A percentile compares a stretch with the other conserved stretches of the same genome.
Evolutionary conservation across 2,113 vertebrate genomes (phyloP).

Genomic region (Dicerorhinus sumatrensis): DNA sequence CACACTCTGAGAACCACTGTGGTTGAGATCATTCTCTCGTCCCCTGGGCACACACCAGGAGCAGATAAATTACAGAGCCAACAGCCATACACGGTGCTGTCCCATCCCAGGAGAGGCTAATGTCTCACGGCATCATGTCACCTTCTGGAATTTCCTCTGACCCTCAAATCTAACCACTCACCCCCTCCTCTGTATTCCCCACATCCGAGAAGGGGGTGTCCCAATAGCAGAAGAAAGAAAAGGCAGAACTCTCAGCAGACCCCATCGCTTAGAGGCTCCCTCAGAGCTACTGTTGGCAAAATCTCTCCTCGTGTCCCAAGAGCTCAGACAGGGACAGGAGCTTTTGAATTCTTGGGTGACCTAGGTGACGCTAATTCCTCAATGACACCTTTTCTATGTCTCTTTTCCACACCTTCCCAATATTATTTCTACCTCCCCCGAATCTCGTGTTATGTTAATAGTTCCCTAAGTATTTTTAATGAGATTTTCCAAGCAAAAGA

Average conservation of each 20-base stretch:
- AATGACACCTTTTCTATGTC: neutral
- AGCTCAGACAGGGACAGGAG: neutral
- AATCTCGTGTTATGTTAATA: slow-evolving; percentile 85
- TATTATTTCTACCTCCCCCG: slow-evolving; percentile 55
- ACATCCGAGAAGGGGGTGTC: neutral
- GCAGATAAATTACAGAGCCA: neutral
- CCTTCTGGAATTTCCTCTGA: neutral
- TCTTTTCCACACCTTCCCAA: slow-evolving; percentile 44
- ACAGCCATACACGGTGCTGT: neutral
- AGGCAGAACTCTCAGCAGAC: neutral
- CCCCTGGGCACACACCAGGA: neutral
- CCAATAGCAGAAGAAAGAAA: neutral
- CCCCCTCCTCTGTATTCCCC: neutral
- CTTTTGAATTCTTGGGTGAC: neutral
- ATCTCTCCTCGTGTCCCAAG: neutral
- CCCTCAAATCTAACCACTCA: neutral
- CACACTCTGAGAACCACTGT: too few species aligned
- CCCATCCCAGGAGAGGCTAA: fast-evolving
- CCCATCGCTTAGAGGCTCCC: neutral
- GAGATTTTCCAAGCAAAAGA: slow-evolving; percentile 84
- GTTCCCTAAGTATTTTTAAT: slow-evolving; percentile 88
- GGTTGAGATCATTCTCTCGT: neutral
- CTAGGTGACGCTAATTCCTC: neutral
- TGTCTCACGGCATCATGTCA: neutral
- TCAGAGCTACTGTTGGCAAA: neutral